Evolutionary conservation across 2,888 invertebrate genomes (phyloP).

Genomic region (Beris chalybata): DNA sequence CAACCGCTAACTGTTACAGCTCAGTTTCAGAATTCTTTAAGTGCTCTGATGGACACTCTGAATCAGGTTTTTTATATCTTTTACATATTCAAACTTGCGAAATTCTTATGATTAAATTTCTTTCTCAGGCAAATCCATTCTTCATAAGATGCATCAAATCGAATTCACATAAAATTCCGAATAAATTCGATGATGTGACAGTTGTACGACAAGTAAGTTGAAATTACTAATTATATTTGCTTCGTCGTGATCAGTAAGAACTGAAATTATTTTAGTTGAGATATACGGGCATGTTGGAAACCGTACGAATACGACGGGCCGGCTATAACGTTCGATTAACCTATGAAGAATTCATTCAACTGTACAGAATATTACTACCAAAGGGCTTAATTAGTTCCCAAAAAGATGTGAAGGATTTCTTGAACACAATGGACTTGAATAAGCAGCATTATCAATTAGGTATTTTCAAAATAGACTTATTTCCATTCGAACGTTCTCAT

Average conservation of each 20-base stretch:
- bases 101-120: background rate
- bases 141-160: conserved; percentile 89
- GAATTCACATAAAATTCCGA: conserved; percentile 89
- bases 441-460: conserved; percentile 89
- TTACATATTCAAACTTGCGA: background rate
- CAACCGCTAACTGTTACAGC: conserved; percentile 92
- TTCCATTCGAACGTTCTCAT: background rate
- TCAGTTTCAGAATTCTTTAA: conserved; percentile 91
- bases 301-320: conserved; percentile 90
- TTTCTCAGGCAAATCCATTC: conserved; percentile 59
- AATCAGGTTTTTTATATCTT: conserved; percentile 62
- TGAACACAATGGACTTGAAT: conserved; percentile 81
- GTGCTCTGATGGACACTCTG: conserved; percentile 89
- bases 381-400: conserved; percentile 85
- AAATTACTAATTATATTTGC: background rate
- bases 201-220: conserved; percentile 68
- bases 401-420: conserved; percentile 81
- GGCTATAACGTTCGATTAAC: conserved; percentile 93
- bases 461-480: conserved; percentile 44
- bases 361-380: conserved; percentile 87
- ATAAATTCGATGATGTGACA: conserved; percentile 90
- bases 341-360: conserved; percentile 91
- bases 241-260: background rate
- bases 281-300: conserved; percentile 97
- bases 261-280: conserved; percentile 64